A percentile compares a stretch with the other conserved stretches of the same genome.
phyloP scores from a whole-genome alignment of 2,797 vertebrate genomes.

The Echeneis naucrates region DNA sequence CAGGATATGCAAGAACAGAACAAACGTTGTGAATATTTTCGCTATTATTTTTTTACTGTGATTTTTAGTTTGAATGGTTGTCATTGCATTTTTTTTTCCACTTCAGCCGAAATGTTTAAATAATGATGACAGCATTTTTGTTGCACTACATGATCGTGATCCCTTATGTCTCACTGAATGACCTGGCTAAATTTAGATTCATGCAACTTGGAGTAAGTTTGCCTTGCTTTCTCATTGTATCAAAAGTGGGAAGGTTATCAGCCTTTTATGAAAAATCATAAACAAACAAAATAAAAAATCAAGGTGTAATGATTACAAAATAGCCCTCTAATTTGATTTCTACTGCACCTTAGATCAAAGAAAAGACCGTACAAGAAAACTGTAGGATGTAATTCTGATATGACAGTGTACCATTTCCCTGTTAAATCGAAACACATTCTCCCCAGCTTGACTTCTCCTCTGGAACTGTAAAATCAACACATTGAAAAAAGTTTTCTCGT shows the following conservation, averaged over 20 bases:
- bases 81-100: no score
- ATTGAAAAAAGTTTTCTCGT: constrained; percentile 43
- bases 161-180: no score
- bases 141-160: no score
- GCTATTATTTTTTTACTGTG: no score
- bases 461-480: constrained; percentile 57
- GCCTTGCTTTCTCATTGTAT: constrained; percentile 18
- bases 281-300: constrained; percentile 17
- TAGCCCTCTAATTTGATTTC: constrained; percentile 30
- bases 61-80: no score
- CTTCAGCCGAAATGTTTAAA: no score
- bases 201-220: constrained; percentile 20
- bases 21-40: no score
- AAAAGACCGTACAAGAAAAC: constrained; percentile 44
- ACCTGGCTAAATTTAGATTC: constrained; percentile 32
- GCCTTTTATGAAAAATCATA: constrained; percentile 25
- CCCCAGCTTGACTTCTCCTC: constrained; percentile 32
- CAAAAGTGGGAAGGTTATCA: constrained; percentile 38
- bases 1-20: no score
- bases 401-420: constrained; percentile 66
- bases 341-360: constrained; percentile 44
- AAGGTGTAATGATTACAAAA: constrained; percentile 37
- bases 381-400: constrained; percentile 54
- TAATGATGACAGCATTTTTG: no score
- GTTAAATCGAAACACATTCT: constrained; percentile 55